Conservation (phyloP, 2,797 vertebrate genomes). For the Peromyscus attwateri region DNA sequence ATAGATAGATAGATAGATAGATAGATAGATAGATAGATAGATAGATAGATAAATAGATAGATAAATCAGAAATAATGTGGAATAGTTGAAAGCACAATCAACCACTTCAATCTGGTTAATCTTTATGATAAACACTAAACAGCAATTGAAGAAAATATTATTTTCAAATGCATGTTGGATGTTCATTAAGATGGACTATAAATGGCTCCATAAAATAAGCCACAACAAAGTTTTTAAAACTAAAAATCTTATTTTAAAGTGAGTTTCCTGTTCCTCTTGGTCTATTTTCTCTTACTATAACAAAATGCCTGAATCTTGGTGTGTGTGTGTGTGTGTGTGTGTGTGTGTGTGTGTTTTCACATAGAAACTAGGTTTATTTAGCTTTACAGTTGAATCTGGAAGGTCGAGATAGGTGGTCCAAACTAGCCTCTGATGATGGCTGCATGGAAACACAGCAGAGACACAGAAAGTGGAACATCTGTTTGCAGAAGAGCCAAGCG, state of each 20-base stretch:
- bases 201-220: not conserved
- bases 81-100: not conserved
- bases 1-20: too few relatives aligned
- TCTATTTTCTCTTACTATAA: not conserved
- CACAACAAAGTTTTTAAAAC: not conserved
- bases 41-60: too few relatives aligned
- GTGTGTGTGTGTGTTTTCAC: too few relatives aligned
- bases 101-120: not conserved
- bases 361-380: not conserved
- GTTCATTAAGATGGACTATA: not conserved
- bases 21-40: too few relatives aligned
- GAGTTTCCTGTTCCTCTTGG: not conserved
- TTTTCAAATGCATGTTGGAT: not conserved
- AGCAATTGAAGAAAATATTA: not conserved
- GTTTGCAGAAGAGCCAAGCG: not conserved
- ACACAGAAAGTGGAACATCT: not conserved
- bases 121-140: not conserved
- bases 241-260: constrained; percentile 8
- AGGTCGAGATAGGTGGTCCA: not conserved
- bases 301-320: not conserved
- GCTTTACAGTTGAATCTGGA: not conserved
- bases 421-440: not conserved
- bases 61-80: not conserved
- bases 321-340: not conserved
- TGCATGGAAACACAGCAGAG: not conserved